These are phyloP conservation scores for Hemitrygon akajei DNA, from an alignment of 2,797 vertebrate genomes.

Conservation along the genomic window DNA sequence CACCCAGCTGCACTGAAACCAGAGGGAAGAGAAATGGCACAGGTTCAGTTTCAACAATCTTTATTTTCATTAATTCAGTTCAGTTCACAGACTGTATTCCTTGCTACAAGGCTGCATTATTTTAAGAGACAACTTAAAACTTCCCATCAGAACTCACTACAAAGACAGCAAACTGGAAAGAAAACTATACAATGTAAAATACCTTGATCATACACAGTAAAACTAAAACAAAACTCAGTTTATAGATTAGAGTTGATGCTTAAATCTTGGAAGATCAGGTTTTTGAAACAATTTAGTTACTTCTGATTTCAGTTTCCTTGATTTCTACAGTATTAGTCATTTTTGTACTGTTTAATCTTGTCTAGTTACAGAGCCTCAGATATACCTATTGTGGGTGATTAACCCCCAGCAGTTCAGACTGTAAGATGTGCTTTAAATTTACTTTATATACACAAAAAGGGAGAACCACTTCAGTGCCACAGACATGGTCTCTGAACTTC, in stretches of 20 bases:
- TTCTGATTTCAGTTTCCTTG: slow-evolving; percentile 5
- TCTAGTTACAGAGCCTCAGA: slow-evolving; percentile 47
- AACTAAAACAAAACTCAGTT: slow-evolving; percentile 55
- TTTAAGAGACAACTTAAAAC: slow-evolving; percentile 56
- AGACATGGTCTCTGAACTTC: slow-evolving; percentile 57
- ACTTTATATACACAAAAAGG: slow-evolving; percentile 51
- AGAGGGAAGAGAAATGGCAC: background rate
- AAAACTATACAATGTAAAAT: slow-evolving; percentile 50
- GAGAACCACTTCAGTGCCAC: slow-evolving; percentile 51
- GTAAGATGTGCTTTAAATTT: slow-evolving; percentile 63
- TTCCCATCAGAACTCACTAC: slow-evolving; percentile 58
- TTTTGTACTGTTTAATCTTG: slow-evolving; percentile 49
- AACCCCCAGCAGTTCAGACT: slow-evolving; percentile 52
- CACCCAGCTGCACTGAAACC: background rate
- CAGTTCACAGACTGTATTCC: slow-evolving; percentile 56
- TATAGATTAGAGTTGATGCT: slow-evolving; percentile 53
- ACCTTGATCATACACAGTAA: slow-evolving; percentile 55
- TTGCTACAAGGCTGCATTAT: slow-evolving; percentile 61
- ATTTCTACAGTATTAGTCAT: slow-evolving; percentile 40
- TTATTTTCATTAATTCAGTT: slow-evolving; percentile 74
- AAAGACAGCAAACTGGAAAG: slow-evolving; percentile 43
- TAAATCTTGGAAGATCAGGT: slow-evolving; percentile 55
- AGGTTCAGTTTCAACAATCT: slow-evolving; percentile 55
- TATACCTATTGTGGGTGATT: slow-evolving; percentile 49
- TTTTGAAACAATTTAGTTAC: background rate